These are phyloP conservation scores for Nannobrachium achirus DNA, from an alignment of 2,113 vertebrate genomes.

Conservation along the genomic window DNA sequence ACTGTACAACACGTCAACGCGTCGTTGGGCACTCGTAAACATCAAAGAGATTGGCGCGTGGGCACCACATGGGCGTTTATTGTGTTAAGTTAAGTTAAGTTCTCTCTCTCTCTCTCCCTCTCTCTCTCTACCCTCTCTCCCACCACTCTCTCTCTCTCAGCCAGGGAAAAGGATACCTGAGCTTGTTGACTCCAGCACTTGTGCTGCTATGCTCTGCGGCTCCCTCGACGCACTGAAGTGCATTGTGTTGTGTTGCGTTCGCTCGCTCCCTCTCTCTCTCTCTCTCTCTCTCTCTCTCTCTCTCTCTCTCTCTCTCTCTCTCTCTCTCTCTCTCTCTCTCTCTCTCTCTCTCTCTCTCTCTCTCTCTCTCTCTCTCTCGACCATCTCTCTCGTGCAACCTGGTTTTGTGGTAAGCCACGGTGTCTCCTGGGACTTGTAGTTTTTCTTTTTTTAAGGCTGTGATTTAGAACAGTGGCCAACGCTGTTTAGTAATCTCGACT, in stretches of 20 bases:
- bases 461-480: conserved; percentile 67
- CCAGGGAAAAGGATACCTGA: conserved; percentile 73
- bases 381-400: conserved; percentile 50
- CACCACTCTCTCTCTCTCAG: conserved; percentile 53
- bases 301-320: conserved; percentile 34
- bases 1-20: no score
- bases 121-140: conserved; percentile 29
- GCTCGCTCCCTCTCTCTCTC: conserved; percentile 64
- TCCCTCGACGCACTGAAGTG: conserved; percentile 70
- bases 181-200: conserved; percentile 74
- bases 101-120: conserved; percentile 7
- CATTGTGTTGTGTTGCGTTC: conserved; percentile 64
- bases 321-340: conserved; percentile 38
- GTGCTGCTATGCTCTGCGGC: conserved; percentile 56
- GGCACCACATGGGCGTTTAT: no score
- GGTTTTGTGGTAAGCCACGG: conserved; percentile 75
- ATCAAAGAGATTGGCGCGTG: no score
- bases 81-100: no score
- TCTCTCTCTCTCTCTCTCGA: conserved; percentile 39
- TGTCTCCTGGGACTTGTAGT: conserved; percentile 72
- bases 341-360: conserved; percentile 38
- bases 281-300: no score
- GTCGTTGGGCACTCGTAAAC: no score
- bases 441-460: conserved; percentile 72
- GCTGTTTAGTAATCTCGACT: conserved; percentile 70